Base-by-base conservation (phyloP, 2,113 vertebrate genomes). In the Canis aureus region DNA sequence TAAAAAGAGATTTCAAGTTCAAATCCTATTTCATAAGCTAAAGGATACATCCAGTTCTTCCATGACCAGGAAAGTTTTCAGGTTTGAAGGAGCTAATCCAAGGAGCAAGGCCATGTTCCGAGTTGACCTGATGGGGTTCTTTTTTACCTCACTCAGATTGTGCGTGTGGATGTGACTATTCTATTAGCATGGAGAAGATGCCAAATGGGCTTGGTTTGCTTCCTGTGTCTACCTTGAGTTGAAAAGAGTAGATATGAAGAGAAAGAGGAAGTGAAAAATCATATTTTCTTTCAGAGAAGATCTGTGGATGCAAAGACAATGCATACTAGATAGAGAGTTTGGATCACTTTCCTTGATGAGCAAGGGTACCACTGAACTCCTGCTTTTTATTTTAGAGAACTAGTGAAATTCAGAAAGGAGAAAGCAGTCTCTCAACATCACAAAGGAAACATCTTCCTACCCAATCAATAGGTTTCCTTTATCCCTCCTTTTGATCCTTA, bases 1-100 rank as follows among this genome's bases (percentile, higher is more conserved):
- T 9, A 95, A 98, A 94, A 0, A 96, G 78, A 97, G 67, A 98
- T 98, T 99, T 99, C 99, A 99, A 99, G 98, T 99, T 98, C 97
- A 98, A 98, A 96, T 98, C 83, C 91, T 98, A 74, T 80, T 97
- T 97, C 96, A 86, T 97, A 97, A 98, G 97, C 98, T 98, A 98
- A 95, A 97, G 97, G 98, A 98, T 97, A 97, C 94, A 98, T 98
- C 98, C 98, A 99, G 98, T 98, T 99, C 98, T 62, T 95, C 96
- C 97, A 97, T 89, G 98, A 97, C 91, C 53, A 1, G 85, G 93
- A 95, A 98, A 93, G 96, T 62, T 98, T 96, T 97, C 97, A 94
- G 97, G 96, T 97, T 97, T 94, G 3, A 2, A 97, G 97, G 90
- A 22, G 55, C 96, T 94, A 94, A 5, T 0, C 90, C 89, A 92